phyloP scores from a whole-genome alignment of 2,113 vertebrate species.

The Oncorhynchus gorbuscha region DNA sequence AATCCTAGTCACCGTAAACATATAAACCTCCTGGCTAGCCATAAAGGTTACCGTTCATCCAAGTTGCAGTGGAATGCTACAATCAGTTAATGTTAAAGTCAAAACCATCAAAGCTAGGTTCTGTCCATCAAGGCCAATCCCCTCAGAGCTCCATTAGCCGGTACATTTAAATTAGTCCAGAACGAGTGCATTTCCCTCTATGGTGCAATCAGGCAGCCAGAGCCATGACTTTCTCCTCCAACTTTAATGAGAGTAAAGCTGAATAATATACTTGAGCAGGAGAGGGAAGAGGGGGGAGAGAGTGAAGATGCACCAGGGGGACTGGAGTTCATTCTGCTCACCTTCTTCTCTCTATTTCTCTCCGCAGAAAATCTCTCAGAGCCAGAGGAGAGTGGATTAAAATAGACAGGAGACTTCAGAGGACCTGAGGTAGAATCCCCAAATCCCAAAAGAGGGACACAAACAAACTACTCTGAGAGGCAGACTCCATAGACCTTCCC shows the following conservation, averaged over 20 bases:
- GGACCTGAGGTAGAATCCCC: not conserved
- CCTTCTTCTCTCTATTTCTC: constrained; percentile 23
- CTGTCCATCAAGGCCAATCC: too few relatives aligned
- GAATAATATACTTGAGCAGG: constrained; percentile 23
- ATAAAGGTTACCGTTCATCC: not conserved
- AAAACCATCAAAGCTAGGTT: not conserved
- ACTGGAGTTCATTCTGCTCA: constrained; percentile 42
- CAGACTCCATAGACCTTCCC: constrained; percentile 7
- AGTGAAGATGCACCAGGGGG: not conserved
- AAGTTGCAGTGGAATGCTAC: not conserved
- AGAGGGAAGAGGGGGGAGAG: not conserved
- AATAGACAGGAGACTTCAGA: constrained; percentile 27
- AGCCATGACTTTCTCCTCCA: constrained; percentile 49
- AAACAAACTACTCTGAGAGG: constrained; percentile 14
- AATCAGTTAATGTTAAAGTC: not conserved
- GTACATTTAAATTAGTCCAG: not conserved
- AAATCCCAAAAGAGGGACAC: constrained; percentile 24
- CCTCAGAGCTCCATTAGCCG: not conserved
- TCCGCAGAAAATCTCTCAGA: constrained; percentile 45
- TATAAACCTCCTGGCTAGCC: not conserved
- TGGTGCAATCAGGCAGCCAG: constrained; percentile 30
- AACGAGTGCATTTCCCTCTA: constrained; percentile 32
- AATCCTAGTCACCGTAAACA: not conserved
- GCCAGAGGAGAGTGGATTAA: constrained; percentile 34
- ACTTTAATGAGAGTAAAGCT: constrained; percentile 57